These are phyloP conservation scores for Ondatra zibethicus DNA, from an alignment of 2,113 vertebrate genomes.

Conservation along the genomic window DNA sequence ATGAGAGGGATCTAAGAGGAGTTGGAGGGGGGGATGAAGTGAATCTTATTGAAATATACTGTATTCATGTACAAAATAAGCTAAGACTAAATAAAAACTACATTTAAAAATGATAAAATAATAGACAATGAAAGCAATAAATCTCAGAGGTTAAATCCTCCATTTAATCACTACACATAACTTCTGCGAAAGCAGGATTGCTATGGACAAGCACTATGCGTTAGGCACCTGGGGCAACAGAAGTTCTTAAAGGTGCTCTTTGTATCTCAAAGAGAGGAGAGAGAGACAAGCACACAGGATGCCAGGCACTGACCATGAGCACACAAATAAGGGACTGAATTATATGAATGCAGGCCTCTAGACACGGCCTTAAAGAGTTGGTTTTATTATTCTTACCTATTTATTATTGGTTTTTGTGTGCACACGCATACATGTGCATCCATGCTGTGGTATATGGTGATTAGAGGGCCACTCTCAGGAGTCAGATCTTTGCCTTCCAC, in stretches of 20 bases:
- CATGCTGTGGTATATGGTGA: not conserved
- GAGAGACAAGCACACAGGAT: not conserved
- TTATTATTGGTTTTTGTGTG: not conserved
- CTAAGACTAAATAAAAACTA: not conserved
- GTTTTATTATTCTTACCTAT: not conserved
- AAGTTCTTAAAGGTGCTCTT: not conserved
- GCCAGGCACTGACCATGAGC: not conserved
- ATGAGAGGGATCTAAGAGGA: not conserved
- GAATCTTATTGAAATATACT: not conserved
- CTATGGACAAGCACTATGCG: fast-evolving
- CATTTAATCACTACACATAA: not conserved
- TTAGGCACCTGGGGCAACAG: not conserved
- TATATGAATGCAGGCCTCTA: not conserved
- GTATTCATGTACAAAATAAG: not conserved
- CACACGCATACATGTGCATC: too few species aligned
- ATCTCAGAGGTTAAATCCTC: not conserved
- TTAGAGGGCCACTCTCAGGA: too few species aligned
- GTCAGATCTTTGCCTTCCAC: not conserved
- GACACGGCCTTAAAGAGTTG: not conserved
- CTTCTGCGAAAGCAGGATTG: not conserved
- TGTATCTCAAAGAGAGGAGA: fast-evolving
- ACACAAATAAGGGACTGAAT: not conserved
- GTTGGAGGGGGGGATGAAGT: not conserved
- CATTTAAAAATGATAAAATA: not conserved
- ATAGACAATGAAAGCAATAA: not conserved